A percentile compares a stretch with the other conserved stretches of the same genome.
phyloP scores from a whole-genome alignment of 2,888 invertebrate species.

The Hydraecia micacea region DNA sequence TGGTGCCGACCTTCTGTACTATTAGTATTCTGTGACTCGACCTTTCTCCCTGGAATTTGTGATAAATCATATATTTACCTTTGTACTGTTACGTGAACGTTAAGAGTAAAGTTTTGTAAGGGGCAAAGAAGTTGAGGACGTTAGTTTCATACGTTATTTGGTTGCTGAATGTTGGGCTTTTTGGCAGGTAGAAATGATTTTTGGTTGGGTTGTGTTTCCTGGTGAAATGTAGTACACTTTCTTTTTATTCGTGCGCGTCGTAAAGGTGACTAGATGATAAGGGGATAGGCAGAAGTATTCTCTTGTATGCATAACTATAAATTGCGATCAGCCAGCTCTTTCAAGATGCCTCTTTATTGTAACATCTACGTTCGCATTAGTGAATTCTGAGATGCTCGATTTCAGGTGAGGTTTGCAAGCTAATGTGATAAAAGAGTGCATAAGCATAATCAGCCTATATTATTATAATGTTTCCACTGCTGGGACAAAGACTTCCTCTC shows the following conservation, averaged over 20 bases:
- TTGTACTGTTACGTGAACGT: constrained; percentile 28
- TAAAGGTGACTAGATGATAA: not conserved
- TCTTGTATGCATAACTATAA: no score
- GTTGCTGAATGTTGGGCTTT: not conserved
- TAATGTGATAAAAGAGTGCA: no score
- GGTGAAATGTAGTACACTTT: not conserved
- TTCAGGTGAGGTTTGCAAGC: no score
- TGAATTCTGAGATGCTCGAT: no score
- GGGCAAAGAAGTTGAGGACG: constrained; percentile 2
- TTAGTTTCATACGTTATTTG: not conserved
- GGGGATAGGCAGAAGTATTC: not conserved
- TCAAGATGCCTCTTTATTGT: no score
- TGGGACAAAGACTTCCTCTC: no score
- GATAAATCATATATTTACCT: constrained; percentile 55
- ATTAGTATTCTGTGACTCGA: not conserved
- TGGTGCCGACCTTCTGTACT: not conserved
- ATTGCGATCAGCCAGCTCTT: no score
- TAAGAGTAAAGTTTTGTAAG: constrained; percentile 44
- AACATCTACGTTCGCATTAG: no score
- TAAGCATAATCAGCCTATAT: no score
- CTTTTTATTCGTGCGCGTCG: not conserved
- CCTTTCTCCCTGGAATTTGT: constrained; percentile 15
- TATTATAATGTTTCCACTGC: no score
- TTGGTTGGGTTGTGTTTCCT: not conserved
- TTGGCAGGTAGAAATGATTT: not conserved